These are phyloP conservation scores for Thelaira solivaga DNA, from an alignment of 2,888 invertebrate genomes.

Conservation along the genomic window DNA sequence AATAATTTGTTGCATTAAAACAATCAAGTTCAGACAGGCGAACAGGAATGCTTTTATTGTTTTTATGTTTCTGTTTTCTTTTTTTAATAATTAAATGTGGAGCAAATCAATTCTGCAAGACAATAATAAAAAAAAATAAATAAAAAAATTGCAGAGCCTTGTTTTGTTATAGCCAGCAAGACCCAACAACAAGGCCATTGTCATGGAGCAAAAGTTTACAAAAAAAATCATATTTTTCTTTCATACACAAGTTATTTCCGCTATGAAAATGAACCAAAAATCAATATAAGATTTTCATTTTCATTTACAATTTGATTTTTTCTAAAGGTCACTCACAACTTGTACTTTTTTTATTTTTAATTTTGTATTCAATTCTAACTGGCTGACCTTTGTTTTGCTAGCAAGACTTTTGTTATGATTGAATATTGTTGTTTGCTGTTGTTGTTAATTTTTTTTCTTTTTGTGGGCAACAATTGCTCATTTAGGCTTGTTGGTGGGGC, in stretches of 20 bases:
- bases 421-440: conserved; percentile 2
- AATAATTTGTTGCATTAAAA: conserved; percentile 58
- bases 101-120: conserved; percentile 22
- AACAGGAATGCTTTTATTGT: conserved; percentile 50
- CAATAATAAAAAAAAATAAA: conserved; percentile 22
- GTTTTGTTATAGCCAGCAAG: too few relatives aligned
- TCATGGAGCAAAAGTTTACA: conserved; percentile 8
- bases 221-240: conserved; percentile 10
- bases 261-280: not conserved
- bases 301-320: too few relatives aligned
- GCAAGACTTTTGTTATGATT: conserved; percentile 21
- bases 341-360: not conserved
- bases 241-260: conserved; percentile 44
- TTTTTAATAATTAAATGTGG: conserved; percentile 40
- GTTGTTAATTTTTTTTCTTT: conserved; percentile 3
- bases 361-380: not conserved
- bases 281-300: conserved; percentile 29
- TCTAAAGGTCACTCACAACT: conserved; percentile 17
- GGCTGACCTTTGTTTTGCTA: conserved; percentile 32
- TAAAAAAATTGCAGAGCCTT: too few relatives aligned
- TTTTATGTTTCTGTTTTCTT: conserved; percentile 22
- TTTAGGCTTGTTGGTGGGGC: conserved; percentile 72
- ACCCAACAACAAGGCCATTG: conserved; percentile 44
- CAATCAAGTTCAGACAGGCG: conserved; percentile 53
- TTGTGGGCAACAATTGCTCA: conserved; percentile 72